phyloP scores from a whole-genome alignment of 2,797 vertebrate genomes.

The Sebastes steindachneri region DNA sequence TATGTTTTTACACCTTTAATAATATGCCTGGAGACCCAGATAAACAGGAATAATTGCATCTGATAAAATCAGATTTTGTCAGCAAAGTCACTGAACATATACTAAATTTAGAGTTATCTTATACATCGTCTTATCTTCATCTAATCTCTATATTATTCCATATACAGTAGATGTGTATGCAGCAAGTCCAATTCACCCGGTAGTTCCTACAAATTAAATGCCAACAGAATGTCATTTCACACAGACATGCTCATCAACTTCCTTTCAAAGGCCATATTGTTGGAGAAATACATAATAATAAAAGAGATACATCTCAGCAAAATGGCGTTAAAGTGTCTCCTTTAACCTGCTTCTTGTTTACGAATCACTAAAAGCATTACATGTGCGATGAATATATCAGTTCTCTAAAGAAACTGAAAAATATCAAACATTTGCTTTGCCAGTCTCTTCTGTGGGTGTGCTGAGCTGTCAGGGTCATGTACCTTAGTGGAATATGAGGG shows the following conservation, averaged over 20 bases:
- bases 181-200: not conserved
- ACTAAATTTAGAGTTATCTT: not conserved
- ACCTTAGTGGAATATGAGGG: slow-evolving; percentile 98
- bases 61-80: not conserved
- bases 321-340: not conserved
- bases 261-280: not conserved
- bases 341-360: not conserved
- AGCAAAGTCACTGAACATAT: not conserved
- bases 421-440: not conserved
- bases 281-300: not conserved
- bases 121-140: not conserved
- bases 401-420: not conserved
- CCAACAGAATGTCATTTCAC: not conserved
- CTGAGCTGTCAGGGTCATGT: not conserved
- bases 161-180: not conserved
- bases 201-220: not conserved
- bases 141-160: not conserved
- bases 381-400: not conserved
- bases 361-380: not conserved
- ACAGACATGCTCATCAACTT: not conserved
- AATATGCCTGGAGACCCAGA: not conserved
- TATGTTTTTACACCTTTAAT: not conserved
- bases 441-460: not conserved
- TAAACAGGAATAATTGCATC: not conserved
- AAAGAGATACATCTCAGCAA: not conserved